phyloP scores from a whole-genome alignment of 2,888 invertebrate genomes.

The Poecilobothrus nobilitatus region DNA sequence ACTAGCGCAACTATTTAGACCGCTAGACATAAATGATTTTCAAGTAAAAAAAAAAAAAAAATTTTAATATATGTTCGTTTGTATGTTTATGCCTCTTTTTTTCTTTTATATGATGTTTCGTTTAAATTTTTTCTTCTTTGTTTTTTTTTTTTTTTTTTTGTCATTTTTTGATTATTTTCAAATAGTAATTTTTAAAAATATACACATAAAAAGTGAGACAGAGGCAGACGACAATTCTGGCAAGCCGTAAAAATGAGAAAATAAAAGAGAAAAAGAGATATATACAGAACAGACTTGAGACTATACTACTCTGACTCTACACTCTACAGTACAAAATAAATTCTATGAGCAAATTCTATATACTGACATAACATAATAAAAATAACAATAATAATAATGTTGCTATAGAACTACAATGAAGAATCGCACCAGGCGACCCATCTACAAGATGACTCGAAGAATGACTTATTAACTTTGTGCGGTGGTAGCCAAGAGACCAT shows the following conservation, averaged over 20 bases:
- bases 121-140: too few relatives aligned
- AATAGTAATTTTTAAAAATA: not conserved
- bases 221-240: too few relatives aligned
- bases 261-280: too few relatives aligned
- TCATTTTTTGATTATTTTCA: not conserved
- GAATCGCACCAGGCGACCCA: constrained; percentile 6
- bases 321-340: too few relatives aligned
- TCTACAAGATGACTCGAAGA: constrained; percentile 20
- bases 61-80: too few relatives aligned
- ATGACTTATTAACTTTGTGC: constrained; percentile 29
- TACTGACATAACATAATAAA: too few relatives aligned
- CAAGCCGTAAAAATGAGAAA: too few relatives aligned
- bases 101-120: too few relatives aligned
- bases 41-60: too few relatives aligned
- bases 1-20: not conserved
- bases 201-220: too few relatives aligned
- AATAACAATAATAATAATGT: not conserved
- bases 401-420: constrained; percentile 3
- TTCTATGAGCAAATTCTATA: not conserved
- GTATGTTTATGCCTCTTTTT: not conserved
- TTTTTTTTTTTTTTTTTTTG: not conserved
- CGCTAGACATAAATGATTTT: not conserved
- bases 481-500: constrained; percentile 28
- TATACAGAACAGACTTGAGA: too few relatives aligned
- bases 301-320: too few relatives aligned